phyloP scores from a whole-genome alignment of 1,140 invertebrate species.

The Plectrocnemia conspersa region DNA sequence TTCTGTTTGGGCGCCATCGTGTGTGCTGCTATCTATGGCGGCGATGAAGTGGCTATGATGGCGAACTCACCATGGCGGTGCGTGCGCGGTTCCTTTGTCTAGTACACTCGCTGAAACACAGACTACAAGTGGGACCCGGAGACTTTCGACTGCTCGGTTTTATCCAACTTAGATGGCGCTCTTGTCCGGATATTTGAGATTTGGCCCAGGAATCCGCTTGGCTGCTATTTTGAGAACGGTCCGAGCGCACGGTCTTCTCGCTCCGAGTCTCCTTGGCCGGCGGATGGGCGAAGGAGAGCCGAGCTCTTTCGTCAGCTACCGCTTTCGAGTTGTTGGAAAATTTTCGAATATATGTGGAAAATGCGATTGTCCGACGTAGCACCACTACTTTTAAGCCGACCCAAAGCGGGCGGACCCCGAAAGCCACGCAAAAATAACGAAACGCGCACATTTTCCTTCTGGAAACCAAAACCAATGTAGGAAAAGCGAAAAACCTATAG shows the following conservation, averaged over 20 bases:
- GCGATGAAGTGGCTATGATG: constrained; percentile 36
- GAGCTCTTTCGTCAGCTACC: constrained; percentile 42
- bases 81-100: constrained; percentile 54
- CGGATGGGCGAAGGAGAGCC: constrained; percentile 21
- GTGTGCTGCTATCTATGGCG: background rate
- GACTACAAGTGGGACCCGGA: constrained; percentile 68
- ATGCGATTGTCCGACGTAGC: no score
- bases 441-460: no score
- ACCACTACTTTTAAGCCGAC: constrained; percentile 49
- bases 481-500: no score
- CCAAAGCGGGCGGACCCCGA: constrained; percentile 44
- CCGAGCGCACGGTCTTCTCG: constrained; percentile 39
- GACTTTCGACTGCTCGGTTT: constrained; percentile 62
- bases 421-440: constrained; percentile 23
- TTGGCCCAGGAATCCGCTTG: constrained; percentile 54
- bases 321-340: constrained; percentile 40
- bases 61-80: constrained; percentile 63
- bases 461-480: no score
- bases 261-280: constrained; percentile 39
- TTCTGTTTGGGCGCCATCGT: constrained; percentile 22
- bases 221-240: constrained; percentile 51
- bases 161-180: constrained; percentile 68
- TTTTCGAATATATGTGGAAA: constrained; percentile 19
- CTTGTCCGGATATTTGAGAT: constrained; percentile 54
- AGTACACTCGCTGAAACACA: constrained; percentile 63